Evolutionary conservation across 2,113 vertebrate species (phyloP).

Genomic region (Taurulus bubalis): DNA sequence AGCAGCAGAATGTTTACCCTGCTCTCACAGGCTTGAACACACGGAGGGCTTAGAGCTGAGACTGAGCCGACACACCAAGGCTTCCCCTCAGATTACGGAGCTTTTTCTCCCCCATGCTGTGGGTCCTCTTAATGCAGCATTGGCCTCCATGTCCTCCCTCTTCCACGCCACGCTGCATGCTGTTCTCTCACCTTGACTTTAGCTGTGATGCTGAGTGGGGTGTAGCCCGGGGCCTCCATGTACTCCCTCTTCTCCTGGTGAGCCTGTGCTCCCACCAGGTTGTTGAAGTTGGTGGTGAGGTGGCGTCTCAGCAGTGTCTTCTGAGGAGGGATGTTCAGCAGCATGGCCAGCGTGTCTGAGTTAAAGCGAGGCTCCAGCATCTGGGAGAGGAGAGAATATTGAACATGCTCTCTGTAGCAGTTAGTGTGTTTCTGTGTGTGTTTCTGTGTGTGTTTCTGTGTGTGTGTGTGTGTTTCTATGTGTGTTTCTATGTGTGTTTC

Average conservation of each 20-base stretch:
- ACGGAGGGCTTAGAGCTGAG: conserved; percentile 28
- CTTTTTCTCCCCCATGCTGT: conserved; percentile 29
- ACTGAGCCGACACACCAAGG: conserved; percentile 46
- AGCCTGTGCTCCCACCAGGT: conserved; percentile 90
- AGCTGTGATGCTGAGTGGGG: conserved; percentile 91
- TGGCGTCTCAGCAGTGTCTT: conserved; percentile 96
- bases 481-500: too few species aligned
- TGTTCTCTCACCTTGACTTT: conserved; percentile 91
- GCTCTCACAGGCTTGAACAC: conserved; percentile 41
- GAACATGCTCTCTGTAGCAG: neutral
- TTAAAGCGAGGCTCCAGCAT: conserved; percentile 96
- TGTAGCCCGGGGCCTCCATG: conserved; percentile 85
- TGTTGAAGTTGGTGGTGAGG: conserved; percentile 91
- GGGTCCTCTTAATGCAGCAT: neutral
- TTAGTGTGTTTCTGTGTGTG: neutral
- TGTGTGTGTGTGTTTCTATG: neutral
- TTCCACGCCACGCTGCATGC: neutral
- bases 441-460: neutral
- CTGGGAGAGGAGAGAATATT: conserved; percentile 69
- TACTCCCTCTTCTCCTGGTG: conserved; percentile 93
- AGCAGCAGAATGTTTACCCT: conserved; percentile 25
- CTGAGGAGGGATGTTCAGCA: conserved; percentile 96
- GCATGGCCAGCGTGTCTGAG: conserved; percentile 92
- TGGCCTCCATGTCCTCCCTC: neutral
- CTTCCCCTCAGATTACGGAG: conserved; percentile 53